A percentile compares a stretch with the other conserved stretches of the same genome.
Evolutionary conservation across 1,140 invertebrate genomes (phyloP).

Genomic region (Drosophila asahinai): DNA sequence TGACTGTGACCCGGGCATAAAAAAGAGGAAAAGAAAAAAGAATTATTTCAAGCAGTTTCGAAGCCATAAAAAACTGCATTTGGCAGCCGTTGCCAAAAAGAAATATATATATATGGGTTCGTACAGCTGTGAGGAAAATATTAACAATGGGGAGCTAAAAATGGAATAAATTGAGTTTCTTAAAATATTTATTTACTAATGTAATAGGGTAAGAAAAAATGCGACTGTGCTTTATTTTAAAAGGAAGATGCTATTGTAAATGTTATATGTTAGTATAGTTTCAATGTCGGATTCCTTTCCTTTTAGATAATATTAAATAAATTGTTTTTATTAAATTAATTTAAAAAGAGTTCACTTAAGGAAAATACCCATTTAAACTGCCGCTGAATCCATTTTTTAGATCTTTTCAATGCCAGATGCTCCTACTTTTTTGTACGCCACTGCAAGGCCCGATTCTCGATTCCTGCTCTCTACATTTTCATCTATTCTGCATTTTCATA

Average conservation of each 20-base stretch:
- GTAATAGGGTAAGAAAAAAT: no score
- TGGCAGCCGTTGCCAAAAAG: constrained; percentile 72
- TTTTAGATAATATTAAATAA: no score
- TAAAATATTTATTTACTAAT: no score
- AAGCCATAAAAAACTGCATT: constrained; percentile 82
- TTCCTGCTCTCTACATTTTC: constrained; percentile 46
- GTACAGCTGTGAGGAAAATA: background rate
- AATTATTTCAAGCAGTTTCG: constrained; percentile 80
- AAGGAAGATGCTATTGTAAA: no score
- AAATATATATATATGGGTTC: constrained; percentile 7
- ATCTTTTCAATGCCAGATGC: background rate
- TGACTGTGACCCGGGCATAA: constrained; percentile 60
- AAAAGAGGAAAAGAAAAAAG: constrained; percentile 60
- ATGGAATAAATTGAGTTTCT: no score
- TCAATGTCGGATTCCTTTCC: no score
- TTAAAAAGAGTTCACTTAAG: no score
- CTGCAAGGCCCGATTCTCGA: constrained; percentile 16
- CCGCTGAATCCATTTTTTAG: no score
- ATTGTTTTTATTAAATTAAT: no score
- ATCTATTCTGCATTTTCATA: constrained; percentile 25
- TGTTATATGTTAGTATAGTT: no score
- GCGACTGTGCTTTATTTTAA: no score
- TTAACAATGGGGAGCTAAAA: background rate
- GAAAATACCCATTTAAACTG: no score
- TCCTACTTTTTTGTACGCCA: background rate